These are phyloP conservation scores for Struthio camelus DNA, from an alignment of 2,113 vertebrate genomes.

Conservation along the genomic window DNA sequence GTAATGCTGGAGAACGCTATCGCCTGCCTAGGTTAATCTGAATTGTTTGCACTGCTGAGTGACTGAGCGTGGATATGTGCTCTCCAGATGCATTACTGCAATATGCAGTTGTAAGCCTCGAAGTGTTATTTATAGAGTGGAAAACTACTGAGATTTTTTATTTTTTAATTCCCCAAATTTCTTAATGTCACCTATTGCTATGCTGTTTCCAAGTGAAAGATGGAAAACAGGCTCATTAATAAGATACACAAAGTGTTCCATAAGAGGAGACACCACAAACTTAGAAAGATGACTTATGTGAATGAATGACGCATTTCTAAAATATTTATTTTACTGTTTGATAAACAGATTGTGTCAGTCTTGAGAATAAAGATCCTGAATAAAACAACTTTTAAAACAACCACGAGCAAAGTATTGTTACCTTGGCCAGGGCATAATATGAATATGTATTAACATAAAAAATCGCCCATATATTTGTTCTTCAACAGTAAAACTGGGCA, in stretches of 20 bases:
- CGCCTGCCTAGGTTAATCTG: not conserved
- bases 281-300: not conserved
- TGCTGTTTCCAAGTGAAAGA: not conserved
- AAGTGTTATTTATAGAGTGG: not conserved
- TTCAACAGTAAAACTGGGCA: not conserved
- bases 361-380: not conserved
- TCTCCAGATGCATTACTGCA: not conserved
- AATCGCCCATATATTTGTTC: not conserved
- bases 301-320: not conserved
- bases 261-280: not conserved
- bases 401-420: not conserved
- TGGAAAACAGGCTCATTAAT: not conserved
- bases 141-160: not conserved
- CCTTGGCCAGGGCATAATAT: not conserved
- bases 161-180: not conserved
- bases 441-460: not conserved
- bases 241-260: not conserved
- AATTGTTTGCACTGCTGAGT: not conserved
- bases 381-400: not conserved
- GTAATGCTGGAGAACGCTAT: not conserved
- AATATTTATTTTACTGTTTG: not conserved
- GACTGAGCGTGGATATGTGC: accelerated
- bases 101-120: not conserved
- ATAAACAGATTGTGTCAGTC: slow-evolving; percentile 41
- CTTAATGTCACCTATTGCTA: not conserved